phyloP scores from a whole-genome alignment of 2,797 vertebrate species.

The Oryzias sinensis region DNA sequence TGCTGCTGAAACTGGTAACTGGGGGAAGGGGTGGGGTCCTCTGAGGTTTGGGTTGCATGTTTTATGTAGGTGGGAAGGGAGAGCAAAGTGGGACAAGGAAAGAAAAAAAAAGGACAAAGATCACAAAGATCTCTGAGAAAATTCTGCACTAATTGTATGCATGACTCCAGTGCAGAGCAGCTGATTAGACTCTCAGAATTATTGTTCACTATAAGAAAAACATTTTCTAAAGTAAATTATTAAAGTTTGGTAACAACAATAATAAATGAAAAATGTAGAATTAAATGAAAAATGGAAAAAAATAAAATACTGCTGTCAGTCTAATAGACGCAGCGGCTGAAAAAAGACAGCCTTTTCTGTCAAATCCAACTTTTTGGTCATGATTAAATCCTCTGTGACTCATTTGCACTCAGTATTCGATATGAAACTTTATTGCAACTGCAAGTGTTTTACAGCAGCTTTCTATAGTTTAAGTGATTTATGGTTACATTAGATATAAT shows the following conservation, averaged over 20 bases:
- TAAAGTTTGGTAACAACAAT: too few species aligned
- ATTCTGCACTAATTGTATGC: constrained; percentile 14
- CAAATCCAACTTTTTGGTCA: constrained; percentile 25
- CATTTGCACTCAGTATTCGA: constrained; percentile 29
- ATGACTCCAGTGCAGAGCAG: constrained; percentile 31
- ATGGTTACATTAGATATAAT: neutral
- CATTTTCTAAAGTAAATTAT: too few species aligned
- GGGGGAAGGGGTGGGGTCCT: constrained; percentile 9
- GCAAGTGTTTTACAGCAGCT: constrained; percentile 13
- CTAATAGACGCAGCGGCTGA: constrained; percentile 18
- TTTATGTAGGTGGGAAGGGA: constrained; percentile 45
- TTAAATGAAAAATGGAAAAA: neutral
- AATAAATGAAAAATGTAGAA: neutral
- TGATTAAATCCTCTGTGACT: constrained; percentile 44
- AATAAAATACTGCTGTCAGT: neutral
- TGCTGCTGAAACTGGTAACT: constrained; percentile 16
- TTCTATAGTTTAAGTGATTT: constrained; percentile 7
- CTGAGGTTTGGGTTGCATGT: constrained; percentile 40
- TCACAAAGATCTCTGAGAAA: constrained; percentile 36
- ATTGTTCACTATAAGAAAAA: too few species aligned
- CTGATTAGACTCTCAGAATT: neutral
- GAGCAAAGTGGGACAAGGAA: constrained; percentile 48
- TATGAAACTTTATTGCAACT: constrained; percentile 20
- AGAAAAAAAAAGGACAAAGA: constrained; percentile 22
- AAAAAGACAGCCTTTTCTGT: constrained; percentile 33